Evolutionary conservation across 2,888 invertebrate species (phyloP), one percentile per base, ranked within the genome.

Genomic region (Schrankia costaestrigalis): DNA sequence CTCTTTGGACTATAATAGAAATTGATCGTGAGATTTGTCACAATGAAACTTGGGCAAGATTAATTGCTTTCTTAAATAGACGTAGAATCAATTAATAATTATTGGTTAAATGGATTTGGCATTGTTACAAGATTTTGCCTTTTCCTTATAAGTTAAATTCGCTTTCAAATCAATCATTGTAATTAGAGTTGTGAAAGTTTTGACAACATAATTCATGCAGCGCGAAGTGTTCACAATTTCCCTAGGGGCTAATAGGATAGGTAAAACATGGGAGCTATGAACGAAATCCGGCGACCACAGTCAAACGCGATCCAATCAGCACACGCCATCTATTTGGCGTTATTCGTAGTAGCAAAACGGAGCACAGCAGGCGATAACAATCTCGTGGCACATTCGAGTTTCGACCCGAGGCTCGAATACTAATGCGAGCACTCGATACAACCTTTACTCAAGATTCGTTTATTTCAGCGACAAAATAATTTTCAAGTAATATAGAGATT

Each of bases 291-390:
- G 35, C 32, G 25, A 48, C 35, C 37, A 52, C 42, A 33, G 38
- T 29, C 46, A 41, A 52, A 43, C 31, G 41, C 44, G 41, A 57
- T 52, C 56, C 60, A 56, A 57, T 57, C 60, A 46, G 41, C 45
- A 46, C 39, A 49, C 46, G 40, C 49, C 60, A 56, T 50, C 46
- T 46, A 56, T 55, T 55, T 37, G 56, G 47, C 41, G 41, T 48
- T 46, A 57, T 46, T 52, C 45, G 33, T 38, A 49, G 51, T 37
- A 37, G 34, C 44, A 43, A 52, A 55, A 47, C 49, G 49, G 62
- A 64, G 58, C 46, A 41, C 40, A 48, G 46, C 53, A 47, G 35
- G 35, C 57, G 68, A 71, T 71, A 73, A 71, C 69, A 71, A 72
- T 71, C 71, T 60, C 50, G 55, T 51, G 56, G 55, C 59, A 57